Conservation (phyloP, 2,888 invertebrate genomes). For the Oligia fasciuncula region DNA sequence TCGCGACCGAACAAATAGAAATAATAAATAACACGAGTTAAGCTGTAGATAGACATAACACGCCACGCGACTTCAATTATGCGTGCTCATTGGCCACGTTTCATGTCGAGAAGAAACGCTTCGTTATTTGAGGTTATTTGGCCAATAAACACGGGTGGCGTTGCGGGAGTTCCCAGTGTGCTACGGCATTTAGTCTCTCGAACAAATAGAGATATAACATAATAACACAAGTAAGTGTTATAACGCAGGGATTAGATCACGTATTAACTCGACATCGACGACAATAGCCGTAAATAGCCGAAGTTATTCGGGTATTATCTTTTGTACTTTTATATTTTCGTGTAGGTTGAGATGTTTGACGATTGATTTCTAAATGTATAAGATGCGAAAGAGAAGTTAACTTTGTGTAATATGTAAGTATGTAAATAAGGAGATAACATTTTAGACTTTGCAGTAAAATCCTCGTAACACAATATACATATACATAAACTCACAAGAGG, state of each 20-base stretch:
- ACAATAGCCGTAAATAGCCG: conserved; percentile 18
- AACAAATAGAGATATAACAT: conserved; percentile 29
- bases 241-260: conserved; percentile 35
- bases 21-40: conserved; percentile 32
- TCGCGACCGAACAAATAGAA: conserved; percentile 36
- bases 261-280: conserved; percentile 24
- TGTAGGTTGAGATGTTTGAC: neutral
- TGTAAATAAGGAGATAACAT: neutral
- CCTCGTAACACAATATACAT: neutral
- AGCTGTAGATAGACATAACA: conserved; percentile 24
- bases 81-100: conserved; percentile 5
- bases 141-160: conserved; percentile 1
- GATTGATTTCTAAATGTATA: neutral
- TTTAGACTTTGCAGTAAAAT: neutral
- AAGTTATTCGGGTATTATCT: conserved; percentile 3
- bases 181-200: conserved; percentile 2
- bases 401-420: neutral
- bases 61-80: neutral
- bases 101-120: neutral
- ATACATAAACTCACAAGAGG: too few relatives aligned
- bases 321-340: conserved; percentile 4
- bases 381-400: neutral
- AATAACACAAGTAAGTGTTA: conserved; percentile 28
- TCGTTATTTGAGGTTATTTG: conserved; percentile 1
- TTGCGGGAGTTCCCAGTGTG: neutral